Percentiles rank a stretch among this genome's conserved stretches.
These are phyloP conservation scores for Glyphotaelius pellucidus DNA, from an alignment of 2,888 invertebrate species.

Conservation along the genomic window DNA sequence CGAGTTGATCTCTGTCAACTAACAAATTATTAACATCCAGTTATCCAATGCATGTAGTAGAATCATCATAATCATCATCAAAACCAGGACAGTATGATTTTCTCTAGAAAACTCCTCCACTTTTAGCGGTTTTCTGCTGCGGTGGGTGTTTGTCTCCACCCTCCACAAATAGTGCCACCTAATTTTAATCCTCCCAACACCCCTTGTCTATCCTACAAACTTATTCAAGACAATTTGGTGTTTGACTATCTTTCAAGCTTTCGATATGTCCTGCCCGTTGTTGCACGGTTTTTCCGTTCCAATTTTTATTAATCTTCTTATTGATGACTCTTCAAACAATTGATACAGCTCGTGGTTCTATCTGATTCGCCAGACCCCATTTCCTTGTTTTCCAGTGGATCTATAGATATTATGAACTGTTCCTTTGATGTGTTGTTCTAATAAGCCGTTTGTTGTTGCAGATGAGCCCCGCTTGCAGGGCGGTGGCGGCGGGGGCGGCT, in stretches of 20 bases:
- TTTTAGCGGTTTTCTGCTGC: not conserved
- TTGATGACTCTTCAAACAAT: not conserved
- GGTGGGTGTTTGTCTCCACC: too few species aligned
- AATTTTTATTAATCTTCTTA: not conserved
- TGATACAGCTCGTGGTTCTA: not conserved
- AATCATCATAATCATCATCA: not conserved
- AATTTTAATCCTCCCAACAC: too few species aligned
- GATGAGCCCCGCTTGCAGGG: slow-evolving; percentile 71
- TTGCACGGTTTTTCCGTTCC: not conserved
- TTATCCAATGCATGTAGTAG: not conserved
- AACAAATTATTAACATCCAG: not conserved
- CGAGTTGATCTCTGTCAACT: not conserved
- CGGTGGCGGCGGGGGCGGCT: slow-evolving; percentile 71
- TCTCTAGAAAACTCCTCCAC: too few species aligned
- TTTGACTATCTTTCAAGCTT: not conserved
- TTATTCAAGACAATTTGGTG: too few species aligned
- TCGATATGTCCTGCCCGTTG: not conserved
- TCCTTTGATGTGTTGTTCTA: not conserved
- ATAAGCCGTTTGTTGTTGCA: slow-evolving; percentile 32
- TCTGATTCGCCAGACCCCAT: not conserved
- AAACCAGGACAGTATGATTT: not conserved
- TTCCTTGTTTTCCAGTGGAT: not conserved
- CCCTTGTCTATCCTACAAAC: too few species aligned
- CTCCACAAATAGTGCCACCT: too few species aligned
- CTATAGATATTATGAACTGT: not conserved